A percentile compares a stretch with the other conserved stretches of the same genome.
Evolutionary conservation across 2,113 vertebrate genomes (phyloP).

Genomic region (Amphilophus citrinellus): DNA sequence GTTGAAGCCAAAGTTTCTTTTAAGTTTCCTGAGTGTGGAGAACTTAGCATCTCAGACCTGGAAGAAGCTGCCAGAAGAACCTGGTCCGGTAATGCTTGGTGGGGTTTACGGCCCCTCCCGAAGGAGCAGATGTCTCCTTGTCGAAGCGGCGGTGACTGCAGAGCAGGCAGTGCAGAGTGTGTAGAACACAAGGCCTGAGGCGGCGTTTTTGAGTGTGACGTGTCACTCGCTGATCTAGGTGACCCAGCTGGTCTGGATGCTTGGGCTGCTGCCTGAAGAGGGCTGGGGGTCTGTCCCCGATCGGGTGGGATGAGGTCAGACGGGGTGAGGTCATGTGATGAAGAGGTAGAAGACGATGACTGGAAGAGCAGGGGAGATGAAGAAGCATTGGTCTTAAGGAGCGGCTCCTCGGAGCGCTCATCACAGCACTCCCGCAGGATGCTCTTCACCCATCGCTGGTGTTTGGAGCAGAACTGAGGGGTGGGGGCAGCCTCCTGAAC

Average conservation of each 20-base stretch:
- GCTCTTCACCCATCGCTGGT: slow-evolving; percentile 76
- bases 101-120: background rate
- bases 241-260: background rate
- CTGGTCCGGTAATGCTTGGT: background rate
- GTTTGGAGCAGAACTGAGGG: slow-evolving; percentile 78
- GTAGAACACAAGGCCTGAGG: background rate
- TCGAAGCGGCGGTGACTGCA: slow-evolving; percentile 9
- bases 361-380: slow-evolving; percentile 42
- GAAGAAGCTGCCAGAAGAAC: background rate
- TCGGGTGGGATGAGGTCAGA: slow-evolving; percentile 38
- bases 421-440: slow-evolving; percentile 76
- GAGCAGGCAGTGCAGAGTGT: background rate
- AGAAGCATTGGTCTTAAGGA: background rate
- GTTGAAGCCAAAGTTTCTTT: background rate
- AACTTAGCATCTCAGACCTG: background rate
- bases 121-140: slow-evolving; percentile 11
- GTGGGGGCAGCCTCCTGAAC: background rate
- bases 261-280: background rate
- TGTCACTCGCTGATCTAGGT: background rate
- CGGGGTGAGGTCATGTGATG: slow-evolving; percentile 66
- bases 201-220: background rate
- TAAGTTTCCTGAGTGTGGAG: background rate
- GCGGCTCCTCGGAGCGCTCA: slow-evolving; percentile 46
- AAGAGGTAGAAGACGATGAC: slow-evolving; percentile 46
- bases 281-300: background rate